Conservation (phyloP, 2,113 vertebrate genomes). For the Montifringilla adamsi region DNA sequence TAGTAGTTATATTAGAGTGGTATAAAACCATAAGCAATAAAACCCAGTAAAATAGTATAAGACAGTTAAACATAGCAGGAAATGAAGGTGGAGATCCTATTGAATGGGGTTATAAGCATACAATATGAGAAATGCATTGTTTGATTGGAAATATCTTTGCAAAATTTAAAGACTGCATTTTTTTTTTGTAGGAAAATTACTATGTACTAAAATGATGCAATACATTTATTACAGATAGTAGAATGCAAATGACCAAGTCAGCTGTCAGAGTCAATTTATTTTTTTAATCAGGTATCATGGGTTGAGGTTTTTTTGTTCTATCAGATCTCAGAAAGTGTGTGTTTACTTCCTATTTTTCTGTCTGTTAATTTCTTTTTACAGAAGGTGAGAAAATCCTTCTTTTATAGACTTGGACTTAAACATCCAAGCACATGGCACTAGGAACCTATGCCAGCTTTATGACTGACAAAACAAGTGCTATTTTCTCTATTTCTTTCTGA, state of each 20-base stretch:
- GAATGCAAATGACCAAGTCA: conserved; percentile 13
- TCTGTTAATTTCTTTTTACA: not conserved
- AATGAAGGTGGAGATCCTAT: not conserved
- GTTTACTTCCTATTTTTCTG: not conserved
- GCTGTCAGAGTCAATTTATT: not conserved
- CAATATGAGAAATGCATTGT: conserved; percentile 8
- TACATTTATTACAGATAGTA: conserved; percentile 8
- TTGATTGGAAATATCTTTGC: not conserved
- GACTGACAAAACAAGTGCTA: not conserved
- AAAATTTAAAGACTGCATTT: conserved; percentile 34
- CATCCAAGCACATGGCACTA: not conserved
- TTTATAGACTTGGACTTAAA: not conserved
- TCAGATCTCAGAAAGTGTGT: not conserved
- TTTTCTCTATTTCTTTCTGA: conserved; percentile 28
- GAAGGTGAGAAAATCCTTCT: not conserved
- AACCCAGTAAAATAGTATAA: not conserved
- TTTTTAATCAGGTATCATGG: not conserved
- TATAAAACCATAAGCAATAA: not conserved
- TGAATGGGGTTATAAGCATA: not conserved
- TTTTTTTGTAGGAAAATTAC: conserved; percentile 16
- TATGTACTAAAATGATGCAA: not conserved
- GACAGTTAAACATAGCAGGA: not conserved
- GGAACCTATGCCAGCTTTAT: not conserved
- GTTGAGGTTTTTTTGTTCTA: not conserved
- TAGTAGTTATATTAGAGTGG: not conserved